Evolutionary conservation across 92 coral and sea anemone species (phyloP).

Genomic region (Paramuricea clavata): DNA sequence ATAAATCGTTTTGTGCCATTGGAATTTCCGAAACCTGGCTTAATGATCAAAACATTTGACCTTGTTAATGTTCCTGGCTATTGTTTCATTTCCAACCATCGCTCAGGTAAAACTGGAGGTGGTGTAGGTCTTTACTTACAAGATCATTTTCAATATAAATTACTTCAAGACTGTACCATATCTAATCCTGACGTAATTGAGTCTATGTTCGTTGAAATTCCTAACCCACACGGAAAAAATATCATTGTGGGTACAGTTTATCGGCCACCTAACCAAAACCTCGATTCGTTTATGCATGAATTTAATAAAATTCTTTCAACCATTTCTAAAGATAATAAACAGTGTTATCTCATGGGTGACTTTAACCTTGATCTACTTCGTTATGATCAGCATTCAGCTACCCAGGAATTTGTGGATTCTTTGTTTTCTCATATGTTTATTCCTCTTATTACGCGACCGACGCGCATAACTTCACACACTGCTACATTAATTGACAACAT

Average conservation of each 20-base stretch:
- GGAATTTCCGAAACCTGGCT: conserved; percentile 58
- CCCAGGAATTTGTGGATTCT: conserved; percentile 69
- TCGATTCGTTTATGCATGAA: conserved; percentile 44
- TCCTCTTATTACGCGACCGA: conserved; percentile 69
- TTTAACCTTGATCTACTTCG: conserved; percentile 49
- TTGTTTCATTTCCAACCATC: neutral
- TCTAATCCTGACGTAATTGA: conserved; percentile 31
- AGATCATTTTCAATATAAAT: neutral
- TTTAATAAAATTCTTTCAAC: conserved; percentile 42
- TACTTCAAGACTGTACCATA: conserved; percentile 8
- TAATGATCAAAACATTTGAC: neutral
- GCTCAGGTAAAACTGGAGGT: neutral
- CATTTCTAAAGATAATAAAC: conserved; percentile 58
- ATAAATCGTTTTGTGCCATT: conserved; percentile 14
- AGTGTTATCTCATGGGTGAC: conserved; percentile 61
- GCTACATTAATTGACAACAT: conserved; percentile 74
- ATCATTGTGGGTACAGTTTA: conserved; percentile 52
- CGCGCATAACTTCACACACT: conserved; percentile 71
- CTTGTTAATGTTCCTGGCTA: neutral
- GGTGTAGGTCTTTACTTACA: neutral
- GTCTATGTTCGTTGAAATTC: conserved; percentile 55
- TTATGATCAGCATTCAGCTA: too few relatives aligned
- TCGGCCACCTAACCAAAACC: conserved; percentile 53
- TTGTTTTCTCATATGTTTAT: conserved; percentile 67
- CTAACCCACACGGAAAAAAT: conserved; percentile 42